phyloP scores from a whole-genome alignment of 2,113 vertebrate genomes.

The Baryphthengus martii region DNA sequence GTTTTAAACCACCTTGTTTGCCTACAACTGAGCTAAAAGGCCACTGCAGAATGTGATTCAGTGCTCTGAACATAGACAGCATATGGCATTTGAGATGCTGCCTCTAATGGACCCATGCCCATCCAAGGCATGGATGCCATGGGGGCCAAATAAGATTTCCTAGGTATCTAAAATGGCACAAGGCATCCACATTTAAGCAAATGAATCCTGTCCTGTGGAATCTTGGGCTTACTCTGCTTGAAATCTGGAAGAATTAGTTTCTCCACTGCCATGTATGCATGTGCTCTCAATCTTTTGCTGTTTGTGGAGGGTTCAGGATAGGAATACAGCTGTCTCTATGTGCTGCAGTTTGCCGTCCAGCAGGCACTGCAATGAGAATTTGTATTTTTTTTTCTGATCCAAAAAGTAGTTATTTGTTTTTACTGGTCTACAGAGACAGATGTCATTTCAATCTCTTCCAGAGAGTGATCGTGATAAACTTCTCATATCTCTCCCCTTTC shows the following conservation, averaged over 20 bases:
- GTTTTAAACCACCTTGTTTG: not conserved
- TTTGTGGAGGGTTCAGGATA: not conserved
- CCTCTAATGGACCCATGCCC: not conserved
- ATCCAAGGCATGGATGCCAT: not conserved
- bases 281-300: not conserved
- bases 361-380: not conserved
- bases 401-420: conserved; percentile 23
- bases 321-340: not conserved
- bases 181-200: not conserved
- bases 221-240: not conserved
- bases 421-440: not conserved
- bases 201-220: not conserved
- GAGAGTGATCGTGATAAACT: not conserved
- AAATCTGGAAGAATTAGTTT: not conserved
- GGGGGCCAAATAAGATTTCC: not conserved
- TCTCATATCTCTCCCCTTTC: not conserved
- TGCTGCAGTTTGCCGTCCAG: not conserved
- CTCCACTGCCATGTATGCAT: accelerated
- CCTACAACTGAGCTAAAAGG: not conserved
- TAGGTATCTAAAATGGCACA: not conserved
- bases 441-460: not conserved
- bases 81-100: not conserved
- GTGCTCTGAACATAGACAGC: not conserved
- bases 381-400: not conserved
- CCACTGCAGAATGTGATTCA: not conserved